Conservation (phyloP, 2,113 vertebrate species). For the Siphamia tubifer region DNA sequence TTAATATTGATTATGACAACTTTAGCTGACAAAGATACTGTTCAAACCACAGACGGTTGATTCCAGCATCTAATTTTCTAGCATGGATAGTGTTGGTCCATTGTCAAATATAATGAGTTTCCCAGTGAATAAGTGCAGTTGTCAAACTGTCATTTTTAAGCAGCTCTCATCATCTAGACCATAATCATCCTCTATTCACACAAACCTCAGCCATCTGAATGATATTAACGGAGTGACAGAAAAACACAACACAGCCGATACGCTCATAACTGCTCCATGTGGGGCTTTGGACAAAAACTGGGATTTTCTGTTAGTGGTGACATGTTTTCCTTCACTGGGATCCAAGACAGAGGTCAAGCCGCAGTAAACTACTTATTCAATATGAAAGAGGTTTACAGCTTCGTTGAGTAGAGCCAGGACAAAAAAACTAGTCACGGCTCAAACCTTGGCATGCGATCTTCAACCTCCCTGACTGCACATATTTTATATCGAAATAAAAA, state of each 20-base stretch:
- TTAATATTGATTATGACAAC: not conserved
- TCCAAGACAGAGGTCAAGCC: constrained; percentile 6
- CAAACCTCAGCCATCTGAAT: constrained; percentile 12
- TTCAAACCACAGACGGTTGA: constrained; percentile 1
- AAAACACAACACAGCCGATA: not conserved
- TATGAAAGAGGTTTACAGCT: constrained; percentile 44
- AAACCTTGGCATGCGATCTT: constrained; percentile 25
- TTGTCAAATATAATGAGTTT: constrained; percentile 42
- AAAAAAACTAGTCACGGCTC: not conserved
- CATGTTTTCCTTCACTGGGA: constrained; percentile 7
- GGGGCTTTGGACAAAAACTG: not conserved
- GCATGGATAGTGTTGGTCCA: constrained; percentile 1
- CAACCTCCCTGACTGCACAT: constrained; percentile 38
- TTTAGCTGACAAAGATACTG: constrained; percentile 4
- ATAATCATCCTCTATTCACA: constrained; percentile 41
- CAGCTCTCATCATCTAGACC: constrained; percentile 6
- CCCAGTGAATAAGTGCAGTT: constrained; percentile 9
- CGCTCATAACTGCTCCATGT: not conserved
- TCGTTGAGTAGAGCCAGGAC: not conserved
- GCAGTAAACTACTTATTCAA: constrained; percentile 43
- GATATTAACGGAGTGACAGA: not conserved
- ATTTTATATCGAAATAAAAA: not conserved
- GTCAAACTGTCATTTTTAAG: constrained; percentile 23
- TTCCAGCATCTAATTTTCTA: not conserved
- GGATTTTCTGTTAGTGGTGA: not conserved